Evolutionary conservation across 2,888 invertebrate genomes (phyloP).

Genomic region (Cephus rjabovi): DNA sequence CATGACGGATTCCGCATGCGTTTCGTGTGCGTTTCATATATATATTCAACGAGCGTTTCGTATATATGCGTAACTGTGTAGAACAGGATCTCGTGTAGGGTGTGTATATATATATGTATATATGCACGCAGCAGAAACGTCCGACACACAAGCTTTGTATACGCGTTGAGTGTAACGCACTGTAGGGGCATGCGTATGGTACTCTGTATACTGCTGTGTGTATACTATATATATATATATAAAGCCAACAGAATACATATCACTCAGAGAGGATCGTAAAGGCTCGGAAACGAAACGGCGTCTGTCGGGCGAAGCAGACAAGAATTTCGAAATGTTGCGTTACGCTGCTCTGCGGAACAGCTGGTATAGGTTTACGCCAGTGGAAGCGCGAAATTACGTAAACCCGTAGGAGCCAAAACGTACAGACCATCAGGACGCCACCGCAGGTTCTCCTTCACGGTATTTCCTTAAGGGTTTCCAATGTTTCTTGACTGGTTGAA

Average conservation of each 20-base stretch:
- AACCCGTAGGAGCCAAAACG: not conserved
- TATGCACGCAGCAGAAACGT: conserved; percentile 4
- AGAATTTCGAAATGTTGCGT: not conserved
- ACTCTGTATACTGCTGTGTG: too few relatives aligned
- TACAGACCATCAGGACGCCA: too few relatives aligned
- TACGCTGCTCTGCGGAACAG: conserved; percentile 5
- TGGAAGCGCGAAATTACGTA: conserved; percentile 21
- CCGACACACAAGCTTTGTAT: not conserved
- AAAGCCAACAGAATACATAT: too few relatives aligned
- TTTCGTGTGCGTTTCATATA: conserved; percentile 14
- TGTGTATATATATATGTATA: not conserved
- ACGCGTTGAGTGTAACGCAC: too few relatives aligned
- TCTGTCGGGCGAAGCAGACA: not conserved
- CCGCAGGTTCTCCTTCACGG: too few relatives aligned
- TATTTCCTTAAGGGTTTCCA: too few relatives aligned
- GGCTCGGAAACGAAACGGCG: too few relatives aligned
- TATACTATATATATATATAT: too few relatives aligned
- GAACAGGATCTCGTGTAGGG: not conserved
- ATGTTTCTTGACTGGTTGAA: too few relatives aligned
- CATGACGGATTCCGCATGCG: conserved; percentile 8
- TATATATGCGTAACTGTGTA: not conserved
- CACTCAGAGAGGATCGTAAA: too few relatives aligned
- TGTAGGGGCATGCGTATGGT: too few relatives aligned
- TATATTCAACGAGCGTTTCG: conserved; percentile 4
- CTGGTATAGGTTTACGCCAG: conserved; percentile 19